A percentile compares a stretch with the other conserved stretches of the same genome.
These are phyloP conservation scores for Semotilus atromaculatus DNA, from an alignment of 2,797 vertebrate genomes.

Conservation along the genomic window DNA sequence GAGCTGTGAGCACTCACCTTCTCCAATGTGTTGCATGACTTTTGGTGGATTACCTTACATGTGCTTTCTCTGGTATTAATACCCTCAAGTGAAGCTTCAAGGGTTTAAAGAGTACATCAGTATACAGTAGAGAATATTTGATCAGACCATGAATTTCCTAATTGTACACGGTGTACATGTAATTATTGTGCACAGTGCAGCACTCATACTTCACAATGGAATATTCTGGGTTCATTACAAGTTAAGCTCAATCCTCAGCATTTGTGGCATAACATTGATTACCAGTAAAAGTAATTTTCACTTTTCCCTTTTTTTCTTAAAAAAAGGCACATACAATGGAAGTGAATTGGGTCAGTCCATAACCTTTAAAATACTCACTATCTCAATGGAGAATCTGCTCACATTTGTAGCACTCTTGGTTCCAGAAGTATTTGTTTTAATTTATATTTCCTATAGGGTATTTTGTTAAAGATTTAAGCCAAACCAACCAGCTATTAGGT, in stretches of 20 bases:
- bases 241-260: background rate
- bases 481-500: background rate
- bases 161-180: background rate
- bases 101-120: slow-evolving; percentile 25
- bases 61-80: slow-evolving; percentile 50
- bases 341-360: background rate
- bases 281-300: background rate
- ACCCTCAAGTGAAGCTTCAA: slow-evolving; percentile 24
- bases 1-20: slow-evolving; percentile 53
- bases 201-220: background rate
- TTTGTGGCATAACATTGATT: background rate
- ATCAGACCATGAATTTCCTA: slow-evolving; percentile 10
- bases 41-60: slow-evolving; percentile 53
- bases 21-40: slow-evolving; percentile 58
- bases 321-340: background rate
- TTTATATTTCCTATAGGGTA: background rate
- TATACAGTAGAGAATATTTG: slow-evolving; percentile 18
- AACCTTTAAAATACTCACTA: background rate
- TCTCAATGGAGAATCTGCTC: background rate
- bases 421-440: background rate
- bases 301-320: background rate
- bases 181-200: background rate
- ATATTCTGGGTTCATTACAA: slow-evolving; percentile 10
- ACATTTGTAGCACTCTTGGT: background rate
- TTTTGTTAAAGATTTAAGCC: background rate